A percentile compares a stretch with the other conserved stretches of the same genome.
These are phyloP conservation scores for Hymenopus coronatus DNA, from an alignment of 2,888 invertebrate species.

Conservation along the genomic window DNA sequence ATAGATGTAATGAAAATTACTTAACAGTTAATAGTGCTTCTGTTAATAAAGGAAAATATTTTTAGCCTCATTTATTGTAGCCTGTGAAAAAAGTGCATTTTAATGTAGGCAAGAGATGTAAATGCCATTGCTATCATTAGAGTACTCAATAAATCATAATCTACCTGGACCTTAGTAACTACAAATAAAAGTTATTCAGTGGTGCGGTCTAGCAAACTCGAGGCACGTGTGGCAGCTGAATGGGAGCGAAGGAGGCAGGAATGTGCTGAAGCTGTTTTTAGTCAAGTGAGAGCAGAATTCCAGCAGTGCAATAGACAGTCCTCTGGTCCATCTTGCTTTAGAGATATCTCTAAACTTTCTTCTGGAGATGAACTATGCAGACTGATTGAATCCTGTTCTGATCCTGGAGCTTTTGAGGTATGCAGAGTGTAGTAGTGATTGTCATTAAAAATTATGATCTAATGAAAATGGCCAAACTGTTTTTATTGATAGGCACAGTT, in stretches of 20 bases:
- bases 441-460: no score
- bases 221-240: slow-evolving; percentile 44
- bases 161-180: no score
- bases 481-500: no score
- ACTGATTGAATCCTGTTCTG: slow-evolving; percentile 31
- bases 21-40: no score
- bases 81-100: no score
- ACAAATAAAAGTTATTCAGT: slow-evolving; percentile 38
- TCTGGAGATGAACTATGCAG: slow-evolving; percentile 33
- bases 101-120: no score
- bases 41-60: no score
- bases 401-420: slow-evolving; percentile 34
- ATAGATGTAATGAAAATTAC: no score
- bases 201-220: slow-evolving; percentile 47
- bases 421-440: neutral
- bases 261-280: slow-evolving; percentile 53
- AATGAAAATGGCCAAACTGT: no score
- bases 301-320: neutral
- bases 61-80: no score
- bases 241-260: slow-evolving; percentile 50
- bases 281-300: slow-evolving; percentile 52
- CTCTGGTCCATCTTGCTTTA: neutral
- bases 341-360: slow-evolving; percentile 21
- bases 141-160: no score
- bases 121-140: no score